Base-by-base conservation (phyloP, 2,888 invertebrate species). In the Drosophila yooni region DNA sequence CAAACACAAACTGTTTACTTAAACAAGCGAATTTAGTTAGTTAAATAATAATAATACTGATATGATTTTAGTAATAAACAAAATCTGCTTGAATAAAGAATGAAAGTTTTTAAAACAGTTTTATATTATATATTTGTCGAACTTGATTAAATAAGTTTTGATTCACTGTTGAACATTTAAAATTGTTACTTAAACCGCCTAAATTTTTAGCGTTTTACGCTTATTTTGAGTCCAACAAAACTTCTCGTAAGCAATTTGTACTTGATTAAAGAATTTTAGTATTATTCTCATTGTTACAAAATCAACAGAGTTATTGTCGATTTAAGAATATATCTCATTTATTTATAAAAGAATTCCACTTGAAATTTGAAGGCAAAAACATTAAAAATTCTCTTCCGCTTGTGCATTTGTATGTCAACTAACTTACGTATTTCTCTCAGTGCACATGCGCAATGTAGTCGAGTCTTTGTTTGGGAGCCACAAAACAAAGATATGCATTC, bases 401-500 rank as follows among this genome's bases (percentile, higher is more conserved):
- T 38, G 3, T 38, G 18, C 13, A 7, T 2, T 13, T 54, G 27
- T 4, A 1, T 36, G 13, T 13, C 25, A 1, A 0, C 1, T 27
- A 6, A 1, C 11, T 18, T n/a, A n/a, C n/a, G n/a, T n/a, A 46
- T 56, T 56, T 56, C 5, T 13, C 27, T 38, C 38, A 29, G 56
- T 61, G 61, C 51, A 56, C 54, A 59, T 51, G 50, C 34, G 40
- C 36, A 61, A 46, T n/a, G 48, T 48, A 33, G 38, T n/a, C 31
- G 31, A 43, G 53, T 68, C 68, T 68, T 76, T 79, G 71, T 73
- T 67, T 74, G 67, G 31, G 50, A 62, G 52, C 66, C 57, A 64
- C 43, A 43, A 54, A 60, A 79, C 81, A 83, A 81, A 75, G 81
- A 70, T 78, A 77, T 80, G 83, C 81, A 83, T 83, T 84, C 75